Percentiles rank a stretch among this genome's conserved stretches.
phyloP scores from a whole-genome alignment of 2,888 invertebrate species.

The Sympetrum striolatum region DNA sequence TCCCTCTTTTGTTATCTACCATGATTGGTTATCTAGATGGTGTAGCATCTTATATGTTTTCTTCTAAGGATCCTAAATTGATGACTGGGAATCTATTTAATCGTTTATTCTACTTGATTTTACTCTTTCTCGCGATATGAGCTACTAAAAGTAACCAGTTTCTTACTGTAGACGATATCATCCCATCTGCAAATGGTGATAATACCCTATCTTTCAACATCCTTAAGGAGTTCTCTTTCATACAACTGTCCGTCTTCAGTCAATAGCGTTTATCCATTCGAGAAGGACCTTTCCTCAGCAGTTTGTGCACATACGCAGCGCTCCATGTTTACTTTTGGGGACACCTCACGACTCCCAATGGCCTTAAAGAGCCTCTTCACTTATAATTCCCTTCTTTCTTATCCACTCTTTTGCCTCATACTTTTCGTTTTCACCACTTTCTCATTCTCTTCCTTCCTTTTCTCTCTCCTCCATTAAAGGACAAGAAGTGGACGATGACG shows the following conservation, averaged over 20 bases:
- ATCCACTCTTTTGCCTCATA: neutral
- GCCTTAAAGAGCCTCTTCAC: neutral
- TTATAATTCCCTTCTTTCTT: no score
- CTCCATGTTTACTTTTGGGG: conserved; percentile 5
- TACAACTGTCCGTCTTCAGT: neutral
- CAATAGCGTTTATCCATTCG: neutral
- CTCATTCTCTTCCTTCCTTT: neutral
- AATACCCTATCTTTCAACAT: neutral
- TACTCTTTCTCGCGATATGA: no score
- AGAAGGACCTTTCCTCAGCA: neutral
- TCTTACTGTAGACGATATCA: no score
- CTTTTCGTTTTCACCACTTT: neutral
- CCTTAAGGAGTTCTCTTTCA: neutral
- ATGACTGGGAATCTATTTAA: no score
- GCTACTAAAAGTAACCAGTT: no score
- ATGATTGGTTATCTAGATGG: no score
- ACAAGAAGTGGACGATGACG: no score
- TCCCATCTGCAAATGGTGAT: no score
- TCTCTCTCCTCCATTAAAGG: neutral
- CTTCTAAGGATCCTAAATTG: no score
- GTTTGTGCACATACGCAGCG: neutral
- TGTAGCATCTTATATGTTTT: no score
- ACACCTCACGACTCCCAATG: neutral
- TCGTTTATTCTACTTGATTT: no score
- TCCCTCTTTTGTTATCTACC: no score